Evolutionary conservation across 1,140 invertebrate genomes (phyloP), one percentile per base, ranked within the genome.

Genomic region (Agrilus planipennis): DNA sequence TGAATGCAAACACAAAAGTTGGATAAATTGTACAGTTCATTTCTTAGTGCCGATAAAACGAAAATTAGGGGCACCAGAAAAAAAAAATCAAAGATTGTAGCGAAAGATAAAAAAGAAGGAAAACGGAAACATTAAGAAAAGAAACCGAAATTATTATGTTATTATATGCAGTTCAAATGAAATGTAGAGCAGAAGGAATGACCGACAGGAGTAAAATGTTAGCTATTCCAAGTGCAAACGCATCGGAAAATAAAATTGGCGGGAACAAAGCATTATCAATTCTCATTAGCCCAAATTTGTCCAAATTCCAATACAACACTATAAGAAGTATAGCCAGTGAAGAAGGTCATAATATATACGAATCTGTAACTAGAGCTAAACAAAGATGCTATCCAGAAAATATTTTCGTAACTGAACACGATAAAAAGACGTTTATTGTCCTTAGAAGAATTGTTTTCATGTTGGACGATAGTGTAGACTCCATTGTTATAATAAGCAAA

Each of bases 91-190:
- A 19, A 20, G 47, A 46, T 11, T 43, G 34, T 28, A 54, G 44
- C 50, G 49, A 55, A 14, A 36, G 53, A 22, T 48, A 32, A 14
- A 54, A 57, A 36, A 12, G 52, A 7, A 44, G 50, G 18, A 50
- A 47, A 52, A 53, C 49, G 17, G 39, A 46, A 44, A 45, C 53
- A 46, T 23, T 54, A 0, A 17, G 53, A 21, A 39, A 19, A 21
- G 22, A 42, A n/a, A 34, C 42, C 27, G 41, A 25, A 35, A 44
- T 19, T 23, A 41, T 22, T 9, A 35, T 45, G 12, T 49, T 53
- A 34, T 16, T 44, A 14, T 44, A 50, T 39, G 53, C 53, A 20
- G 44, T 47, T 30, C 31, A 45, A 18, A 37, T 52, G 28, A 52
- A 39, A 40, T 46, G 42, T 29, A 19, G 48, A 27, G 25, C 34